A percentile compares a stretch with the other conserved stretches of the same genome.
Evolutionary conservation across 2,797 vertebrate genomes (phyloP).

Genomic region (Sebastes glaucus): DNA sequence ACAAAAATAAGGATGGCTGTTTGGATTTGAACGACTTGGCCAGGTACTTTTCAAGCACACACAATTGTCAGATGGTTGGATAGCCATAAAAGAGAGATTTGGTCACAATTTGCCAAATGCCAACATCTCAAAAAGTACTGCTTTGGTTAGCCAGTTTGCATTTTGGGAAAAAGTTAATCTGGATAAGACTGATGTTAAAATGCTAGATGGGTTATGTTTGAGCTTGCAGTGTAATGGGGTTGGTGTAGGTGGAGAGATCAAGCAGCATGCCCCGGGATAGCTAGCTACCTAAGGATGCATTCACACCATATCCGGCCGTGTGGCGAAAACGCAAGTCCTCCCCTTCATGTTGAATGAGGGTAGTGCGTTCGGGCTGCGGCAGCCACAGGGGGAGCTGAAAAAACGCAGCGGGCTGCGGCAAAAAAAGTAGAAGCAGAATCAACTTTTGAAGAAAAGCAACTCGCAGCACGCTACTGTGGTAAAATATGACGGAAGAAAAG

Average conservation of each 20-base stretch:
- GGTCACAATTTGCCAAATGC: not conserved
- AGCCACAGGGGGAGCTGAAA: too few relatives aligned
- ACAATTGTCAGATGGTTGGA: not conserved
- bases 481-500: too few relatives aligned
- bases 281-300: too few relatives aligned
- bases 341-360: too few relatives aligned
- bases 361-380: too few relatives aligned
- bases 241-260: not conserved
- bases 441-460: too few relatives aligned
- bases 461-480: rapidly evolving
- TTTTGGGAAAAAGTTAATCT: not conserved
- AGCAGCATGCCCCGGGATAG: not conserved
- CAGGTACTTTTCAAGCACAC: conserved; percentile 77
- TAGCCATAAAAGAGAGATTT: not conserved
- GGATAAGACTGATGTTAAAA: not conserved
- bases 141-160: not conserved
- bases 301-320: too few relatives aligned
- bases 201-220: not conserved
- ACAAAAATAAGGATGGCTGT: conserved; percentile 95
- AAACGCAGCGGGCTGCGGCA: too few relatives aligned
- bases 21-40: conserved; percentile 96
- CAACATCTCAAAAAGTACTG: not conserved
- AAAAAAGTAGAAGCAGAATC: too few relatives aligned
- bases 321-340: too few relatives aligned
- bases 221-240: not conserved